These are phyloP conservation scores for Lepidostoma basale DNA, from an alignment of 1,140 invertebrate species.

Conservation along the genomic window DNA sequence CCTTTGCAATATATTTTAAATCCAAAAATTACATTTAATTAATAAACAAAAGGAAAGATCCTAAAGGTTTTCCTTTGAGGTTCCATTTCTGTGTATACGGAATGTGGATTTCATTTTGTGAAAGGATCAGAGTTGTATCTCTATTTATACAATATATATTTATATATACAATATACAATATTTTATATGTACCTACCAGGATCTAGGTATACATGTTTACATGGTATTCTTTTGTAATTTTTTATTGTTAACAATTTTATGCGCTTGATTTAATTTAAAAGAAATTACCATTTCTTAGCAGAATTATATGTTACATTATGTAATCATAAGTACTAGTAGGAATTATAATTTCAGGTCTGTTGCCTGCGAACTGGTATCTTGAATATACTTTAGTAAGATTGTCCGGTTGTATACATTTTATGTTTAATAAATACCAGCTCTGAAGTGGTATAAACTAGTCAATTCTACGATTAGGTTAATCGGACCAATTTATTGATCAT, in stretches of 20 bases:
- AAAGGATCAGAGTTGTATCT: no score
- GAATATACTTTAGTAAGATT: background rate
- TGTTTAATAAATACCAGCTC: background rate
- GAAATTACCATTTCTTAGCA: background rate
- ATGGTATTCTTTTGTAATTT: background rate
- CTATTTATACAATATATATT: no score
- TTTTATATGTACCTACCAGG: no score
- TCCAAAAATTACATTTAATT: conserved; percentile 31
- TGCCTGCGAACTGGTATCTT: background rate
- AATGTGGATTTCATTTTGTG: no score
- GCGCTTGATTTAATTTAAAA: background rate
- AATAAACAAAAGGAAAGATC: background rate
- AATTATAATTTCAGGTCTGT: background rate
- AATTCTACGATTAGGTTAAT: conserved; percentile 11
- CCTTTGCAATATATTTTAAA: conserved; percentile 29
- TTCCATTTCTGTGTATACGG: no score
- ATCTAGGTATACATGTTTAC: no score
- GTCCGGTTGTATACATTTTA: conserved; percentile 18
- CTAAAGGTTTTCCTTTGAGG: no score
- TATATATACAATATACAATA: no score
- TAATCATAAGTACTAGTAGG: background rate
- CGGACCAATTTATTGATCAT: conserved; percentile 26
- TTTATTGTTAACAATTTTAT: background rate
- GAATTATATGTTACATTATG: background rate
- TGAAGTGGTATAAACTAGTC: conserved; percentile 19